Conservation (phyloP, 2,888 invertebrate species). For the Drosophila monieri region DNA sequence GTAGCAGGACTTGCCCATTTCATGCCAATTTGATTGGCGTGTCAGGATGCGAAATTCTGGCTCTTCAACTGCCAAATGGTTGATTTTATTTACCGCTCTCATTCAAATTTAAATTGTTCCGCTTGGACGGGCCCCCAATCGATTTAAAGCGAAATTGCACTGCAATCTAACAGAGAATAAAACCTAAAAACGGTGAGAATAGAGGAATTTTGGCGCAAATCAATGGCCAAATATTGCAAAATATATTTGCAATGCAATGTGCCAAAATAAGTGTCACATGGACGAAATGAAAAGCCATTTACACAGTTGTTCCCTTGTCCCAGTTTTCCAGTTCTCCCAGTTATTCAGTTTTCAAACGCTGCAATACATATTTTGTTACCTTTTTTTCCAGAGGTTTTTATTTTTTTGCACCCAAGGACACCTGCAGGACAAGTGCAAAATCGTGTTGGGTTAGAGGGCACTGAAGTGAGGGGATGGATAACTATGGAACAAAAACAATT, state of each 20-base stretch:
- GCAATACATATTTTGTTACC: conserved; percentile 46
- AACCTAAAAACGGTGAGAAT: background rate
- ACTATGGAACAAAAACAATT: conserved; percentile 29
- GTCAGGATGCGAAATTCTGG: conserved; percentile 34
- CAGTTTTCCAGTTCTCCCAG: conserved; percentile 12
- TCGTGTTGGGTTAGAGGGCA: conserved; percentile 61
- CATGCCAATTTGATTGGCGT: conserved; percentile 69
- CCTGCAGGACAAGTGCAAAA: conserved; percentile 66
- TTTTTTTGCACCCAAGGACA: background rate
- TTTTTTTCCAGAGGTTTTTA: conserved; percentile 27
- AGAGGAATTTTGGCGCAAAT: conserved; percentile 29
- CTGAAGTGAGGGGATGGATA: conserved; percentile 2
- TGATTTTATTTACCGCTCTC: conserved; percentile 52
- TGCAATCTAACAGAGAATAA: background rate
- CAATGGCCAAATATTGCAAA: conserved; percentile 44
- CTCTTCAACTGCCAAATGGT: conserved; percentile 35
- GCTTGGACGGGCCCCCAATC: conserved; percentile 13
- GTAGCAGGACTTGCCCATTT: conserved; percentile 46
- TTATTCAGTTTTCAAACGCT: conserved; percentile 20
- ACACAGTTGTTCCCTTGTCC: conserved; percentile 61
- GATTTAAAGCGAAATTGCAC: conserved; percentile 16
- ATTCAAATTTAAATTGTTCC: conserved; percentile 37
- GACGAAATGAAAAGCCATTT: conserved; percentile 63
- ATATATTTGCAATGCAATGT: conserved; percentile 41
- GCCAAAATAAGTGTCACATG: conserved; percentile 47